A percentile compares a stretch with the other conserved stretches of the same genome.
Evolutionary conservation across 2,113 vertebrate genomes (phyloP).

Genomic region (Alouatta palliata): DNA sequence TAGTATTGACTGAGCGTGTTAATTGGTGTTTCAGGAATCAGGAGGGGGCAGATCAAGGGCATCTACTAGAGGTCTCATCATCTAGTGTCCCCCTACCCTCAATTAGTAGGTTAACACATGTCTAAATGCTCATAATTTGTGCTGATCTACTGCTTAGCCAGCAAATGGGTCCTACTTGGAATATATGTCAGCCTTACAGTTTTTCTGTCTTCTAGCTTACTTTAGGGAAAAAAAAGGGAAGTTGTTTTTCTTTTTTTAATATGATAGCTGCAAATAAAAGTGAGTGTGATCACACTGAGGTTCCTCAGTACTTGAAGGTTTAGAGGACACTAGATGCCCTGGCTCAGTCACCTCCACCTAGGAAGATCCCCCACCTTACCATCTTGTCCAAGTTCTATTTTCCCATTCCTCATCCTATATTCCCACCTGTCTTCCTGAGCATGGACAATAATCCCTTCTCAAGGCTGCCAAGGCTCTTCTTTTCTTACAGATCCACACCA

Average conservation of each 20-base stretch:
- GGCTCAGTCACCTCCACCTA: not conserved
- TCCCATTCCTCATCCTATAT: not conserved
- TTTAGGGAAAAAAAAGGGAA: not conserved
- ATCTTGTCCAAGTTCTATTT: not conserved
- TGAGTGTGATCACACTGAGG: not conserved
- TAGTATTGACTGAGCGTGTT: conserved; percentile 59
- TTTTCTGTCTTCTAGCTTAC: conserved; percentile 57
- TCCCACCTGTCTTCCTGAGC: not conserved
- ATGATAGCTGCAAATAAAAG: conserved; percentile 12
- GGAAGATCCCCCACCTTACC: not conserved
- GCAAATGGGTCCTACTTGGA: conserved; percentile 68
- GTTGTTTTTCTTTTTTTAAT: not conserved
- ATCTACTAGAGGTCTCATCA: conserved; percentile 54
- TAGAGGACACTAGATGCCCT: not conserved
- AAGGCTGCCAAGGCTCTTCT: not conserved
- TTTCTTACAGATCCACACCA: not conserved
- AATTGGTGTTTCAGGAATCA: conserved; percentile 71
- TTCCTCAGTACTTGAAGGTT: not conserved
- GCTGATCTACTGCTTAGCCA: conserved; percentile 80
- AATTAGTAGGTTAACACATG: conserved; percentile 73
- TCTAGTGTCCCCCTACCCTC: conserved; percentile 61
- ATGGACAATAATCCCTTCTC: not conserved
- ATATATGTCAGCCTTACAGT: conserved; percentile 61
- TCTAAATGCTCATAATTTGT: conserved; percentile 74
- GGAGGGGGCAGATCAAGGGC: conserved; percentile 58